Evolutionary conservation across 2,888 invertebrate species (phyloP).

Genomic region (Gerris lacustris): DNA sequence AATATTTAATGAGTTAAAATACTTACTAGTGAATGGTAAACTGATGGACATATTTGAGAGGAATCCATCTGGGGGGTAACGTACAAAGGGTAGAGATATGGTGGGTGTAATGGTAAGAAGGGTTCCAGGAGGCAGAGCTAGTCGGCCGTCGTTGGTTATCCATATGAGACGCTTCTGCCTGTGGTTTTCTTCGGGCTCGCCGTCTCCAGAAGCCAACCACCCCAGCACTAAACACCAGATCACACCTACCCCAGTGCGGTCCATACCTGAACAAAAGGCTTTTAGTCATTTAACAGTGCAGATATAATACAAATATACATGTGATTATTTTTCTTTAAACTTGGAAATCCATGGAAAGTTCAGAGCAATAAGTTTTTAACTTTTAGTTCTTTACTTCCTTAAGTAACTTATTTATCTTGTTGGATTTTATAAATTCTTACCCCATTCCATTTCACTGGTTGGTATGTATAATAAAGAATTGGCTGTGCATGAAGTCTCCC

Average conservation of each 20-base stretch:
- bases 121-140: constrained; percentile 74
- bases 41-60: constrained; percentile 71
- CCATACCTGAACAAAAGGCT: neutral
- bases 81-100: constrained; percentile 64
- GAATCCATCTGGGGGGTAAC: constrained; percentile 75
- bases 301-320: too few relatives aligned
- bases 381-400: too few relatives aligned
- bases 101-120: constrained; percentile 67
- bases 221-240: neutral
- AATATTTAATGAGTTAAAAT: neutral
- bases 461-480: too few relatives aligned
- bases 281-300: too few relatives aligned
- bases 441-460: too few relatives aligned
- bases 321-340: too few relatives aligned
- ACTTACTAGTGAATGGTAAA: constrained; percentile 73
- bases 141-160: constrained; percentile 72
- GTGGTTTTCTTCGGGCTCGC: constrained; percentile 46
- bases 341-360: too few relatives aligned
- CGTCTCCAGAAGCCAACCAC: constrained; percentile 27
- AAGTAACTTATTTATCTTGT: too few relatives aligned
- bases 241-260: neutral
- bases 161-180: constrained; percentile 70
- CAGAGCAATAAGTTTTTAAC: too few relatives aligned
- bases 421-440: too few relatives aligned
- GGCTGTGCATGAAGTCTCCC: too few relatives aligned